Base-by-base conservation (phyloP, 2,888 invertebrate species). In the Papilio elwesi region DNA sequence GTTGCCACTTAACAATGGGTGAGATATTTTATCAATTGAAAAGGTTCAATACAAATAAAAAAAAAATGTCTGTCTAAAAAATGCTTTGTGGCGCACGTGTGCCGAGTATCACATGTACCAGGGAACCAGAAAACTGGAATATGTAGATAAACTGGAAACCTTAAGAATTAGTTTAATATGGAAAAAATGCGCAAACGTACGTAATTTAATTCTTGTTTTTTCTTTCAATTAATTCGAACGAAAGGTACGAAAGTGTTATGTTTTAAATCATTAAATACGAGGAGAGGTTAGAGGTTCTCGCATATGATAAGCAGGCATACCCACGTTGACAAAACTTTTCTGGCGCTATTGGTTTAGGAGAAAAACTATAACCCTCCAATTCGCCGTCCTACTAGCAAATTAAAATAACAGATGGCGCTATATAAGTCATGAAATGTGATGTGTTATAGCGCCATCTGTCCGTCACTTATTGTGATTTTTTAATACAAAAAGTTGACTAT, bases 381-480 rank as follows among this genome's bases (percentile, higher is more conserved):
- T 53, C 11, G 4, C 11, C 55, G 13, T 36, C 26, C 26, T 6
- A 1, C 6, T 36, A 26, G 26, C 6, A 12, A 13, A 36, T 26
- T 36, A 0, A 36, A 36, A 36, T 57, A 62, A 43, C 4, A 62
- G 59, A 62, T 62, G 59, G 59, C 59, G 59, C 43, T 62, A n/a
- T 12, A 13, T n/a, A 13, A 6, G n/a, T 15, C 1, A 59, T 38
- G 38, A 36, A 13, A 36, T 13, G 13, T 36, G 12, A 26, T 26
- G 1, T 26, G 36, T 36, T 13, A 36, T 36, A 36, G 1, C 13
- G 43, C 38, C 59, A 38, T 62, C 43, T n/a, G n/a, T 43, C 0
- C 13, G 9, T 15, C 55, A 62, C n/a, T 59, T 43, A 9, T 10
- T 43, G 12, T 15, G 13, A 49, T 49, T 49, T 49, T 12, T n/a